A percentile compares a stretch with the other conserved stretches of the same genome.
phyloP scores from a whole-genome alignment of 2,888 invertebrate genomes.

The Morpho achilles region DNA sequence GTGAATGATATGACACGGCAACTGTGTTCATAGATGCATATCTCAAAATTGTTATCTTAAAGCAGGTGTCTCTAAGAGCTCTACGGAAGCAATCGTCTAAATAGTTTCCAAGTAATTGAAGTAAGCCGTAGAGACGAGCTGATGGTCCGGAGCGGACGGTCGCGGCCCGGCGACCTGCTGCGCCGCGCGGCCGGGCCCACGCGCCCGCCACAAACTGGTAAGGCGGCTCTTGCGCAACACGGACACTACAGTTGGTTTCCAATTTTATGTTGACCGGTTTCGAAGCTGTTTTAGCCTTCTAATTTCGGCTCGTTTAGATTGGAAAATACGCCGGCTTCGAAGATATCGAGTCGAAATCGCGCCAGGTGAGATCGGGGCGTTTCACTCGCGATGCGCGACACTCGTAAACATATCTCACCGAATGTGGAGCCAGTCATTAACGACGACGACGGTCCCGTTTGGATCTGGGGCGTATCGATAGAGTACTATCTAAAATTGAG shows the following conservation, averaged over 20 bases:
- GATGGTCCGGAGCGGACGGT: no score
- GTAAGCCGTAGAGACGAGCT: no score
- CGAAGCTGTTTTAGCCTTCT: constrained; percentile 75
- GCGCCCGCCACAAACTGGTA: constrained; percentile 66
- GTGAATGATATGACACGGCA: no score
- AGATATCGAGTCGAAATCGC: constrained; percentile 43
- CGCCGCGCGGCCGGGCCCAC: constrained; percentile 42
- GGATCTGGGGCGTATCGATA: no score
- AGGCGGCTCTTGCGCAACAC: constrained; percentile 71
- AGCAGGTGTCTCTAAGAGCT: no score
- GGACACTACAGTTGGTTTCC: constrained; percentile 75
- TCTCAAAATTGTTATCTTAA: no score
- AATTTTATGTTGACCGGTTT: constrained; percentile 80
- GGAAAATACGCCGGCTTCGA: constrained; percentile 64
- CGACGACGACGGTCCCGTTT: constrained; percentile 16
- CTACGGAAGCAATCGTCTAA: no score
- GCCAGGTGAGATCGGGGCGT: constrained; percentile 39
- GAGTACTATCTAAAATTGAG: no score
- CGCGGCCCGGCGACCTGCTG: neutral
- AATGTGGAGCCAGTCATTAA: constrained; percentile 33
- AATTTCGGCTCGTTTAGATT: constrained; percentile 78
- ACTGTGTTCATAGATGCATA: no score
- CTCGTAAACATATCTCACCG: constrained; percentile 33
- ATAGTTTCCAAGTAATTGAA: no score
- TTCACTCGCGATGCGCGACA: constrained; percentile 33